Conservation (phyloP, 2,113 vertebrate species). For the Ceyx margarethae region DNA sequence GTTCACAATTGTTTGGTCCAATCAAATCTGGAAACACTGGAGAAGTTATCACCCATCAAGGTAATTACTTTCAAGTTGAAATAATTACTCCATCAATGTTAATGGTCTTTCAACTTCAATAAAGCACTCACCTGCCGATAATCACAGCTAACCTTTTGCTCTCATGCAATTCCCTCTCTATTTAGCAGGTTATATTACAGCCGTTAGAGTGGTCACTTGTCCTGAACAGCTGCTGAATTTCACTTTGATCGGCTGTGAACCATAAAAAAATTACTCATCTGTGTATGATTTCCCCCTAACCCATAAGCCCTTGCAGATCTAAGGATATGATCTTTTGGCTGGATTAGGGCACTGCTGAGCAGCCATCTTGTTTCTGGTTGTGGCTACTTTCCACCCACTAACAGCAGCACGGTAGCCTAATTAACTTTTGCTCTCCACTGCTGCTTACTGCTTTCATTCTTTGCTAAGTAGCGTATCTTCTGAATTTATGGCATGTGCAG, state of each 20-base stretch:
- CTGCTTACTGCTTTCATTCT: constrained; percentile 52
- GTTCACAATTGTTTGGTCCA: constrained; percentile 80
- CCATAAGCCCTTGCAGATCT: constrained; percentile 79
- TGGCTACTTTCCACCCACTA: constrained; percentile 52
- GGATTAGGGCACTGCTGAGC: constrained; percentile 50
- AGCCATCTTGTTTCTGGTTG: constrained; percentile 74
- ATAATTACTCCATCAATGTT: constrained; percentile 94
- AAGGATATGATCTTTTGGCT: constrained; percentile 66
- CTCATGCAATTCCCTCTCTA: constrained; percentile 86
- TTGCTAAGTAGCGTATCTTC: constrained; percentile 49
- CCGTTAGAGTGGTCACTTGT: constrained; percentile 87
- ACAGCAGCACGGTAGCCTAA: constrained; percentile 53
- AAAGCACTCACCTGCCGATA: constrained; percentile 91
- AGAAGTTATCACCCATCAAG: constrained; percentile 87
- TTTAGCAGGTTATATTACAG: constrained; percentile 86
- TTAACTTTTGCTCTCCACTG: constrained; percentile 70
- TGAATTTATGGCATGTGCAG: constrained; percentile 29
- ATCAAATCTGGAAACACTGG: constrained; percentile 78
- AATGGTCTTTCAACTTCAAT: constrained; percentile 92
- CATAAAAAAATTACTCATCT: constrained; percentile 84
- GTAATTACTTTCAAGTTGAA: constrained; percentile 91
- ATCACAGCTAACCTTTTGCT: constrained; percentile 84
- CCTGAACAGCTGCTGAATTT: constrained; percentile 89
- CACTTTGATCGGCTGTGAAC: constrained; percentile 83
- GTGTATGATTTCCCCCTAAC: constrained; percentile 81